These are phyloP conservation scores for Tetranychus urticae DNA, from an alignment of 1,140 invertebrate species.

Conservation along the genomic window DNA sequence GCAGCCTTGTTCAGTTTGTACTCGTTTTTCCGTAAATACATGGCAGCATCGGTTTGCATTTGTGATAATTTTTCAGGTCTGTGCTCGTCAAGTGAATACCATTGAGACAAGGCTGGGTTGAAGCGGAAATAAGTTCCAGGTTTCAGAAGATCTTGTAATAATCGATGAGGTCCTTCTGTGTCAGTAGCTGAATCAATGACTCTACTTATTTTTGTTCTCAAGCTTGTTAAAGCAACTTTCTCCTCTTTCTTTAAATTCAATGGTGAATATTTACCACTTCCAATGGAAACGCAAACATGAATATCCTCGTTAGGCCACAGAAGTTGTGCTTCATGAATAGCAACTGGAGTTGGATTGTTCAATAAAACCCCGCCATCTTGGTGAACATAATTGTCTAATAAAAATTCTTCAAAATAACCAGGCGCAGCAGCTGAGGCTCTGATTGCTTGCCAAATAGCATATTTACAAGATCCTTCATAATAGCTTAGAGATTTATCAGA, in stretches of 20 bases:
- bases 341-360: conserved; percentile 74
- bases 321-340: conserved; percentile 58
- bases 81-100: conserved; percentile 58
- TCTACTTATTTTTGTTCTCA: conserved; percentile 54
- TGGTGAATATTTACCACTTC: conserved; percentile 40
- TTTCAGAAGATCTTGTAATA: conserved; percentile 53
- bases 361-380: conserved; percentile 66
- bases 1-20: conserved; percentile 31
- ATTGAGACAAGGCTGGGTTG: conserved; percentile 65
- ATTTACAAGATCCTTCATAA: conserved; percentile 47
- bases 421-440: conserved; percentile 75
- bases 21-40: conserved; percentile 51
- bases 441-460: conserved; percentile 62
- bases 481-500: conserved; percentile 39
- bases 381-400: conserved; percentile 44
- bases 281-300: conserved; percentile 66
- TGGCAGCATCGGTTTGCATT: conserved; percentile 30
- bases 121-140: conserved; percentile 57
- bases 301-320: conserved; percentile 55
- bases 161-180: conserved; percentile 57
- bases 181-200: conserved; percentile 62
- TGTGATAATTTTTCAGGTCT: conserved; percentile 28
- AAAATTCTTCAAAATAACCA: conserved; percentile 70
- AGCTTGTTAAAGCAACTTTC: conserved; percentile 8
- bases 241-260: conserved; percentile 4